These are phyloP conservation scores for Onthophagus taurus DNA, from an alignment of 1,140 invertebrate genomes.

Conservation along the genomic window DNA sequence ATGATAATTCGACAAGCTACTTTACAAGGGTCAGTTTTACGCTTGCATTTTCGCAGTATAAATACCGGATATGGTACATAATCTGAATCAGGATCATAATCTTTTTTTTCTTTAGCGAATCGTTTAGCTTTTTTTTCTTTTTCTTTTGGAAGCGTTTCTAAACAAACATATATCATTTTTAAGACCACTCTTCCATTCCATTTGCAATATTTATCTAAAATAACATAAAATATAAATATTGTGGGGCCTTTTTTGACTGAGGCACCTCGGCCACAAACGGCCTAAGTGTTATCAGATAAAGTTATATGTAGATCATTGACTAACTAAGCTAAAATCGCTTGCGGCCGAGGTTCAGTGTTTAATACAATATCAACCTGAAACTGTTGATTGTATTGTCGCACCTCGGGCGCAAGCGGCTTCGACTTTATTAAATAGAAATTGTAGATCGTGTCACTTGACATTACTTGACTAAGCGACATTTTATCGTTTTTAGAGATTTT, in stretches of 20 bases:
- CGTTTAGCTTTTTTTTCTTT: slow-evolving; percentile 23
- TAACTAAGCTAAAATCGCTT: too few species aligned
- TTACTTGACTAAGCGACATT: too few species aligned
- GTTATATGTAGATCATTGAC: too few species aligned
- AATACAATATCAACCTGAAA: too few species aligned
- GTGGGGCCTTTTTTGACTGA: background rate
- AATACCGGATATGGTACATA: slow-evolving; percentile 27
- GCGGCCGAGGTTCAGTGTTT: too few species aligned
- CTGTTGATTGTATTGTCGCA: too few species aligned
- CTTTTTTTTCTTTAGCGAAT: slow-evolving; percentile 3
- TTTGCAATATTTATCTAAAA: slow-evolving; percentile 25
- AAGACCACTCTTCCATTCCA: slow-evolving; percentile 24
- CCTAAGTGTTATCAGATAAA: too few species aligned
- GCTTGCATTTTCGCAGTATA: slow-evolving; percentile 28
- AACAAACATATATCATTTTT: slow-evolving; percentile 27
- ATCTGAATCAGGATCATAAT: slow-evolving; percentile 28
- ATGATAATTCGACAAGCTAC: slow-evolving; percentile 32
- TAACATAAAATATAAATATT: background rate
- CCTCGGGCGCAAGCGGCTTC: too few species aligned
- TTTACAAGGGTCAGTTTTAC: background rate
- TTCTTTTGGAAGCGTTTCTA: slow-evolving; percentile 26
- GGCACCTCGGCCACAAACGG: too few species aligned
- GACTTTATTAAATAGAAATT: too few species aligned
- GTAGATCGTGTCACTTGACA: too few species aligned
- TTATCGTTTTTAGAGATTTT: too few species aligned